phyloP scores from a whole-genome alignment of 1,140 invertebrate species.

The Drosophila punjabiensis region DNA sequence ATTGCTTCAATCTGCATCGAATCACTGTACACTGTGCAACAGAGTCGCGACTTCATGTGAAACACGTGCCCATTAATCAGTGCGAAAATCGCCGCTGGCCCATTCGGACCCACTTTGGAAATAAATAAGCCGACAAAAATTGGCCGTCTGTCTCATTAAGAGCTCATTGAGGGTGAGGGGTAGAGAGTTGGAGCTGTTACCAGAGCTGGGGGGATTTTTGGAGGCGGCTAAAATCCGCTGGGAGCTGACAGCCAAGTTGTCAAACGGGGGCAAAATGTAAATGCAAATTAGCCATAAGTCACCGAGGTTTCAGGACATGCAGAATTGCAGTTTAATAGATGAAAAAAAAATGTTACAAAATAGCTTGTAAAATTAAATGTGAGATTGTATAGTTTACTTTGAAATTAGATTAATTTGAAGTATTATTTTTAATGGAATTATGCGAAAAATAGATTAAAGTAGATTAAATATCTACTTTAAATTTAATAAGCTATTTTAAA shows the following conservation, averaged over 20 bases:
- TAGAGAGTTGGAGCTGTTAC: neutral
- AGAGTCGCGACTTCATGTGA: conserved; percentile 38
- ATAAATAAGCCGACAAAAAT: conserved; percentile 56
- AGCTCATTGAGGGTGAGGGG: neutral
- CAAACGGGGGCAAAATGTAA: conserved; percentile 63
- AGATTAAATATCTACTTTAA: too few relatives aligned
- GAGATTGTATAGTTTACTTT: neutral
- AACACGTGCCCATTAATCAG: conserved; percentile 75
- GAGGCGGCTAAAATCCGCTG: conserved; percentile 40
- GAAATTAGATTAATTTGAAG: neutral
- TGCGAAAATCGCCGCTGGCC: conserved; percentile 56
- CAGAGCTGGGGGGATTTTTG: neutral
- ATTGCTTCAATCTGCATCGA: conserved; percentile 32
- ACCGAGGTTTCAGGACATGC: conserved; percentile 36
- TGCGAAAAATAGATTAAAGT: neutral
- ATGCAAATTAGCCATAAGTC: conserved; percentile 64
- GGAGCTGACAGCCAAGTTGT: conserved; percentile 49
- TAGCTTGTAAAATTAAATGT: conserved; percentile 5
- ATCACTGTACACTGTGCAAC: conserved; percentile 25
- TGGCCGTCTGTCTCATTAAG: conserved; percentile 62
- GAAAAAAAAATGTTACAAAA: neutral
- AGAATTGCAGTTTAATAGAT: conserved; percentile 9
- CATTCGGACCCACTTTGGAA: conserved; percentile 33
- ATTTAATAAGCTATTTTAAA: too few relatives aligned
- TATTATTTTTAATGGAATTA: neutral